These are phyloP conservation scores for Penaeus monodon DNA, from an alignment of 2,888 invertebrate genomes.

Conservation along the genomic window DNA sequence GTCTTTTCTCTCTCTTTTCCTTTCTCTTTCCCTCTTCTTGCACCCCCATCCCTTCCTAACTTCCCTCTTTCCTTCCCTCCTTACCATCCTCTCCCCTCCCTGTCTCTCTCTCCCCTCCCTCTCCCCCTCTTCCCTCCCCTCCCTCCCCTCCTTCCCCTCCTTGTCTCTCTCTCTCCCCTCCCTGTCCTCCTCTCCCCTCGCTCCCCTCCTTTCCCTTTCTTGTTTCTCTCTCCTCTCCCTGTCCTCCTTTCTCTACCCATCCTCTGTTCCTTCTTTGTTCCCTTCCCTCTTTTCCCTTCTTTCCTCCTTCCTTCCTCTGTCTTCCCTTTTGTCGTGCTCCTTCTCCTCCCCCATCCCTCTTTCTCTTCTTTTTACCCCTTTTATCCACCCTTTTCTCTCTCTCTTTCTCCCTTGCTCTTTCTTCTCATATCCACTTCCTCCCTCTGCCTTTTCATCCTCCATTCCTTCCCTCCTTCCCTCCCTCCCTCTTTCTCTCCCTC, in stretches of 20 bases:
- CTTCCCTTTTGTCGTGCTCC: neutral
- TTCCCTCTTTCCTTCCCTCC: neutral
- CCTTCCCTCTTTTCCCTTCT: neutral
- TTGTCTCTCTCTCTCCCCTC: no score
- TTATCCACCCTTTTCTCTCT: no score
- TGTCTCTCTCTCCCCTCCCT: neutral
- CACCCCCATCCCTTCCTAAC: neutral
- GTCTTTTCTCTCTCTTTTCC: neutral
- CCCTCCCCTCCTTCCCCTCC: neutral
- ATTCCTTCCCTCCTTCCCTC: neutral
- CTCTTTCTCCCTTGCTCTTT: neutral
- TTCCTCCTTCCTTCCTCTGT: neutral
- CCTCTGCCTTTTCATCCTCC: neutral
- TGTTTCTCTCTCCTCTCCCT: no score
- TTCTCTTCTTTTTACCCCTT: neutral
- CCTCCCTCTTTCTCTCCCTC: neutral
- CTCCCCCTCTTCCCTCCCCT: neutral
- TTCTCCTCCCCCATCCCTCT: neutral
- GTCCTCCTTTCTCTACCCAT: neutral
- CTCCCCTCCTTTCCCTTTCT: no score
- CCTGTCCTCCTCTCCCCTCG: neutral
- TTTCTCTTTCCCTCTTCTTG: neutral
- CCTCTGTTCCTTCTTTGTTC: neutral
- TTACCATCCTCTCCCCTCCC: neutral
- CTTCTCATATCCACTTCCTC: rapidly evolving